A percentile compares a stretch with the other conserved stretches of the same genome.
Evolutionary conservation across 2,113 vertebrate genomes (phyloP).

Genomic region (Upupa epops): DNA sequence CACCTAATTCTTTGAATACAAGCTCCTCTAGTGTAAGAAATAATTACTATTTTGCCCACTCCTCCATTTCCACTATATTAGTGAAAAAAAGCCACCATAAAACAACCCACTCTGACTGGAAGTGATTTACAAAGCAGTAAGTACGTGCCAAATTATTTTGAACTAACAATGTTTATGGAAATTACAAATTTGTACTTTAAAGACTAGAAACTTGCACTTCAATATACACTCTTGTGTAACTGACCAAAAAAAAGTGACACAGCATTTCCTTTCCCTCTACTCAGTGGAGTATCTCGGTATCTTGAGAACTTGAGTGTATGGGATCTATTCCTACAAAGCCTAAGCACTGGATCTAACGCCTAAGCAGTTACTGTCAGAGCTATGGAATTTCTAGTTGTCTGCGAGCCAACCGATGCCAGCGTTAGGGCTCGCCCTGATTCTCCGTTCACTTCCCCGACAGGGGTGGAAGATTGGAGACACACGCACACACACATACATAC

Average conservation of each 20-base stretch:
- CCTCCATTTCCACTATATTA: not conserved
- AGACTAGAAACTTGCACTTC: not conserved
- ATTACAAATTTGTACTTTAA: not conserved
- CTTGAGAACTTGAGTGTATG: accelerated
- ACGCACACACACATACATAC: conserved; percentile 62
- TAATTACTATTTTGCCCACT: not conserved
- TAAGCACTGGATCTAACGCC: not conserved
- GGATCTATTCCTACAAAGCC: not conserved
- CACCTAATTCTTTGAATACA: not conserved
- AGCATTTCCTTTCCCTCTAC: not conserved
- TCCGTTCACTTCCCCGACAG: not conserved
- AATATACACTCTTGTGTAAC: not conserved
- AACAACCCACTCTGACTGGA: not conserved
- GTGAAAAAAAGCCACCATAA: not conserved
- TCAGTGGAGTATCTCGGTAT: not conserved
- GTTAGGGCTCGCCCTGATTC: not conserved
- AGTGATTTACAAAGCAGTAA: not conserved
- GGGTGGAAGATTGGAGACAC: not conserved
- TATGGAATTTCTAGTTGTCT: accelerated
- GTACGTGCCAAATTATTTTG: not conserved
- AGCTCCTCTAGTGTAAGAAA: not conserved
- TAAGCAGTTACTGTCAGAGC: accelerated
- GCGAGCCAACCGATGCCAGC: not conserved
- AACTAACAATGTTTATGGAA: not conserved
- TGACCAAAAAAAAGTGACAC: not conserved